A percentile compares a stretch with the other conserved stretches of the same genome.
phyloP scores from a whole-genome alignment of 2,113 vertebrate species.

The Neotragus pygmaeus region DNA sequence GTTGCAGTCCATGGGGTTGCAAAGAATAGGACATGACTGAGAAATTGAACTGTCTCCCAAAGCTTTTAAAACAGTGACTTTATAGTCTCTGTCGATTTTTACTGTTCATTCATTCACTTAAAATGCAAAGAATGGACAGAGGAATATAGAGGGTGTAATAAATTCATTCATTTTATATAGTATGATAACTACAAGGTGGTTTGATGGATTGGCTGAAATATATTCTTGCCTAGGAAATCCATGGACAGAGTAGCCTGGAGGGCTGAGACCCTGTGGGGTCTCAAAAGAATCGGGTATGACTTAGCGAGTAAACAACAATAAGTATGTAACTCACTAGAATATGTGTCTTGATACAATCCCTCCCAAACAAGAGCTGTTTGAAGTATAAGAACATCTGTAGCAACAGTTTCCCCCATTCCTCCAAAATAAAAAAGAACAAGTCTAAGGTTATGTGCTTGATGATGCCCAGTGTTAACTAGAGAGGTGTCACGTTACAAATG shows the following conservation, averaged over 20 bases:
- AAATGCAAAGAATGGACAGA: neutral
- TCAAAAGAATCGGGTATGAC: neutral
- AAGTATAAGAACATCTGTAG: neutral
- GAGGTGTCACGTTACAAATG: neutral
- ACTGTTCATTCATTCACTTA: neutral
- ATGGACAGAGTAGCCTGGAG: neutral
- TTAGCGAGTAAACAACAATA: neutral
- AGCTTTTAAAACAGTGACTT: neutral
- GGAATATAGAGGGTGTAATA: neutral
- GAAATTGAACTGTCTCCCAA: neutral
- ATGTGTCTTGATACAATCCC: neutral
- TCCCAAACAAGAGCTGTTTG: neutral
- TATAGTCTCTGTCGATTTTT: neutral
- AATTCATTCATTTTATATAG: neutral
- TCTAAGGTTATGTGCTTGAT: neutral
- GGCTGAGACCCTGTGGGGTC: neutral
- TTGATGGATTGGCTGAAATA: neutral
- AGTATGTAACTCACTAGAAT: neutral
- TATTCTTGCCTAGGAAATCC: neutral
- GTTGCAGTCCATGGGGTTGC: neutral
- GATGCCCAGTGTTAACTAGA: neutral
- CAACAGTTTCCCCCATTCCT: neutral
- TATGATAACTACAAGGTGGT: neutral
- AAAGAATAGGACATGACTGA: neutral
- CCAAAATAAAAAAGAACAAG: neutral